Conservation (phyloP, 2,888 invertebrate species). For the Elmis aenea region DNA sequence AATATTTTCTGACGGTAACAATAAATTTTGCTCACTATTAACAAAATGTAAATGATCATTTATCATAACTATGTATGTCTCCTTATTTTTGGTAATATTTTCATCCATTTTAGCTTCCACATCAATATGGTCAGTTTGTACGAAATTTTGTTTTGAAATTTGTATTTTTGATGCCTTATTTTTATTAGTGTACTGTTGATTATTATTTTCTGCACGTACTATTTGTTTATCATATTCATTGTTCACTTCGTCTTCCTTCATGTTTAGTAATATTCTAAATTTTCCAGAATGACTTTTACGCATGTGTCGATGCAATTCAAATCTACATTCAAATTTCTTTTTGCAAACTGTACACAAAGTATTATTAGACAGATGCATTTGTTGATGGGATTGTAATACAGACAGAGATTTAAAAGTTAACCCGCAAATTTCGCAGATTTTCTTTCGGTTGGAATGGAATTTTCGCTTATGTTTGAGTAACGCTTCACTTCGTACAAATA, state of each 20-base stretch:
- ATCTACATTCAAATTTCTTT: constrained; percentile 3
- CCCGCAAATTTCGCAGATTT: constrained; percentile 5
- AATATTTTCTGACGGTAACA: too few species aligned
- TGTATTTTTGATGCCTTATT: too few species aligned
- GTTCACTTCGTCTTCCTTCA: neutral
- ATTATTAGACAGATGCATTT: neutral
- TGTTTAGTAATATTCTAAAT: constrained; percentile 4
- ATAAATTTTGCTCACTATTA: too few species aligned
- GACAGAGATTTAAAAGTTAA: constrained; percentile 2
- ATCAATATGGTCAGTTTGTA: too few species aligned
- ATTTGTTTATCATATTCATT: neutral
- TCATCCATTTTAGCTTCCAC: too few species aligned
- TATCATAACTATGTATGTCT: neutral
- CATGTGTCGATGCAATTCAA: constrained; percentile 3
- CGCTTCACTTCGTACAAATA: neutral
- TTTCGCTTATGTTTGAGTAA: constrained; percentile 5
- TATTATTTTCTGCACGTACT: neutral
- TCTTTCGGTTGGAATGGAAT: neutral
- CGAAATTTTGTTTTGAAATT: too few species aligned
- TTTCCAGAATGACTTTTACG: constrained; percentile 6
- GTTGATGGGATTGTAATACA: neutral
- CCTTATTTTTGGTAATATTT: too few species aligned
- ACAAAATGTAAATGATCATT: too few species aligned
- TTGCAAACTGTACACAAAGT: constrained; percentile 5
- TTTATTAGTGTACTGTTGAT: too few species aligned